A percentile compares a stretch with the other conserved stretches of the same genome.
Evolutionary conservation across 2,113 vertebrate species (phyloP).

Genomic region (Chinchilla lanigera): DNA sequence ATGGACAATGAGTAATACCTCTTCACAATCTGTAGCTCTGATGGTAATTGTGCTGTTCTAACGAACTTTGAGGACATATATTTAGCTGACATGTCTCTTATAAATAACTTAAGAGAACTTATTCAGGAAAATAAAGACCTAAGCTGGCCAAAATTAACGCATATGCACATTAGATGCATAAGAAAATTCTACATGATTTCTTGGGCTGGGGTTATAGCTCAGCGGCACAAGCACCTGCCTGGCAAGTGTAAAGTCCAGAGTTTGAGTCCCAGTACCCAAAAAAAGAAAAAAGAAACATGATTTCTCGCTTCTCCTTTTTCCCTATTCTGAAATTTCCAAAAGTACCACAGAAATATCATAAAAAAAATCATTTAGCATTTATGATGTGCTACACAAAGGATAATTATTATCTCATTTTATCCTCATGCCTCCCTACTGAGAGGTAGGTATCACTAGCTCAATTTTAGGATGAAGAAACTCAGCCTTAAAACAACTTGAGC

Average conservation of each 20-base stretch:
- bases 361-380: not conserved
- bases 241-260: too few species aligned
- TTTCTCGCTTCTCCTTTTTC: not conserved
- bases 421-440: not conserved
- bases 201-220: not conserved
- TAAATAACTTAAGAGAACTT: not conserved
- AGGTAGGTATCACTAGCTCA: not conserved
- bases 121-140: constrained; percentile 5
- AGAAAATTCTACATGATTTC: constrained; percentile 40
- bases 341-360: constrained; percentile 9
- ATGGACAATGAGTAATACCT: not conserved
- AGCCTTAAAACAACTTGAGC: not conserved
- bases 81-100: not conserved
- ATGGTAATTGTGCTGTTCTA: not conserved
- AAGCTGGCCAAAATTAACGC: constrained; percentile 21
- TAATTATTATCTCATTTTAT: constrained; percentile 36
- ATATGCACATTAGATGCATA: not conserved
- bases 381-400: not conserved
- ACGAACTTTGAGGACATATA: not conserved
- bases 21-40: not conserved
- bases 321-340: constrained; percentile 6
- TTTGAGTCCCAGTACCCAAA: too few species aligned
- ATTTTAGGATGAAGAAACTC: not conserved
- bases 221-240: too few species aligned
- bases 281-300: not conserved